phyloP scores from a whole-genome alignment of 2,888 invertebrate species.

The Himalopsyche japonica region DNA sequence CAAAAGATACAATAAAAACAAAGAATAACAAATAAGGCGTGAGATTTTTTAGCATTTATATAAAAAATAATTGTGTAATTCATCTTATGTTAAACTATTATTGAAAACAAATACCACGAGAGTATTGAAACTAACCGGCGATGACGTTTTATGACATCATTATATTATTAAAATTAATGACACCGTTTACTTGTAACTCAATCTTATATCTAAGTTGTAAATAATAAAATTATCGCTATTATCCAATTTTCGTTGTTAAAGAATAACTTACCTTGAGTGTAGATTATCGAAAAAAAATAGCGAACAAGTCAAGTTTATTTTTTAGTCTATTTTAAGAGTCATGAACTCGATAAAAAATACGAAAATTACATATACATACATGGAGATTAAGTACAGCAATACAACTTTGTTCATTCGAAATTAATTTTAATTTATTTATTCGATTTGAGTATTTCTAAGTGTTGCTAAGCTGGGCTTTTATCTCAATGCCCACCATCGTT shows the following conservation, averaged over 20 bases:
- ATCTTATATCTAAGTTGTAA: background rate
- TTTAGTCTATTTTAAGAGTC: background rate
- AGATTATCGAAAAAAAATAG: background rate
- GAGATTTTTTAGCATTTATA: no score
- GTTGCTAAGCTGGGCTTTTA: no score
- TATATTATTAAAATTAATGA: background rate
- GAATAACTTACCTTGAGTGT: background rate
- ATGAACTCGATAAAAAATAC: background rate
- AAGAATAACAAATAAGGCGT: no score
- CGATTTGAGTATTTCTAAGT: no score
- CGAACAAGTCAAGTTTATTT: background rate
- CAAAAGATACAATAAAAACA: no score
- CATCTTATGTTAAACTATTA: no score
- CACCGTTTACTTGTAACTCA: background rate
- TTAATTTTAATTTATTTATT: background rate
- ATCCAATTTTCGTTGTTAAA: background rate
- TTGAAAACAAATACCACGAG: no score
- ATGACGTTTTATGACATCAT: background rate
- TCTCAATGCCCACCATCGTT: no score
- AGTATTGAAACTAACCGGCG: no score
- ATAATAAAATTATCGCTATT: background rate
- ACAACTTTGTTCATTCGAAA: background rate
- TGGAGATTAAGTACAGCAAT: background rate
- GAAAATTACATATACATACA: background rate
- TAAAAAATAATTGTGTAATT: no score